Percentiles rank a stretch among this genome's conserved stretches.
Conservation (phyloP, 1,140 invertebrate genomes). For the Leptinotarsa defecta region DNA sequence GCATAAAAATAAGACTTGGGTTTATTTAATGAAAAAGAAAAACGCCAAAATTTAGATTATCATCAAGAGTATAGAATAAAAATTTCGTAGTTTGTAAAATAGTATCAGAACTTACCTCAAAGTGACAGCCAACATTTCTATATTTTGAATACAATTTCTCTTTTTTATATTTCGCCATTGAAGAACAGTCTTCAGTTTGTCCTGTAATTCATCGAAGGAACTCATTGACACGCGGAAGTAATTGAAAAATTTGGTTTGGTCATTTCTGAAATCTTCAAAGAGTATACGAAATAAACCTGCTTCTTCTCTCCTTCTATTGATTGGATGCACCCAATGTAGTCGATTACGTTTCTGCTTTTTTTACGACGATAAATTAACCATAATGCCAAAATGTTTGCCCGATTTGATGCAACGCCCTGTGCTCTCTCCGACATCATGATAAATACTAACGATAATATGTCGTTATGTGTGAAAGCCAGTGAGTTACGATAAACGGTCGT, state of each 20-base stretch:
- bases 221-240: slow-evolving; percentile 19
- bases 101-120: slow-evolving; percentile 2
- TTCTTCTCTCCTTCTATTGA: slow-evolving; percentile 22
- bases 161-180: background rate
- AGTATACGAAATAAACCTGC: slow-evolving; percentile 22
- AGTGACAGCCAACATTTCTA: background rate
- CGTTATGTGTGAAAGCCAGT: background rate
- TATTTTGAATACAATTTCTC: background rate
- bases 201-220: slow-evolving; percentile 10
- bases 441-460: background rate
- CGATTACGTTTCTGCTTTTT: slow-evolving; percentile 17
- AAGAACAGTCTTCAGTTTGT: slow-evolving; percentile 1
- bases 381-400: background rate
- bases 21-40: slow-evolving; percentile 5
- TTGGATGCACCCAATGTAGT: slow-evolving; percentile 24
- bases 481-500: background rate
- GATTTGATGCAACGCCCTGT: background rate
- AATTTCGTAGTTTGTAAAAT: slow-evolving; percentile 4
- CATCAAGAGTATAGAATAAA: background rate
- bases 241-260: slow-evolving; percentile 21
- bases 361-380: slow-evolving; percentile 20
- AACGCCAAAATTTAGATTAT: slow-evolving; percentile 1
- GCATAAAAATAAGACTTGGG: background rate
- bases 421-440: background rate
- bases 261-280: slow-evolving; percentile 19